Evolutionary conservation across 2,113 vertebrate genomes (phyloP).

Genomic region (Chrysemys picta): DNA sequence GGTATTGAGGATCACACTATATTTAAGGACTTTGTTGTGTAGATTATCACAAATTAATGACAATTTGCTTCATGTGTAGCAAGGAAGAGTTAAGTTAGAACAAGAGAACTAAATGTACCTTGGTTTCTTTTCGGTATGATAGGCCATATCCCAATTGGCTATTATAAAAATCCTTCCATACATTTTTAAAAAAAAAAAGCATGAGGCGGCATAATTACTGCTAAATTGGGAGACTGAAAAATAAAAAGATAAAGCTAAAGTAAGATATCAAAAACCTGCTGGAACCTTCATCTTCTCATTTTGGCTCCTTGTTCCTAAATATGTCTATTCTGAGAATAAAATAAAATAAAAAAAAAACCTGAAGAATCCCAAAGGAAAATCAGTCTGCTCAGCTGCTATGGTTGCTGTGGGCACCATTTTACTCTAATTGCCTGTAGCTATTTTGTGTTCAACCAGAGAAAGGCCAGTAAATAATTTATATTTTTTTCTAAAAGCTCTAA

Average conservation of each 20-base stretch:
- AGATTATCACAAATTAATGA: not conserved
- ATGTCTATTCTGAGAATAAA: not conserved
- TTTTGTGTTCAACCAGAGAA: not conserved
- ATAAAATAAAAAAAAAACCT: not conserved
- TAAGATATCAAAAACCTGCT: not conserved
- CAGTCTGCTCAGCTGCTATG: not conserved
- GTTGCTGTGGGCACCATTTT: not conserved
- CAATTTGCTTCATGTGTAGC: rapidly evolving
- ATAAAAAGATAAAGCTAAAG: not conserved
- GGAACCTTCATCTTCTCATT: rapidly evolving
- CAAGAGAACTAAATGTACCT: not conserved
- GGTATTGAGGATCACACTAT: rapidly evolving
- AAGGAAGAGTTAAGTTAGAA: not conserved
- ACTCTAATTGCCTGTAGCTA: not conserved
- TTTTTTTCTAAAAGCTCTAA: not conserved
- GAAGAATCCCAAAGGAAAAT: not conserved
- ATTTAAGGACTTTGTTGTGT: not conserved
- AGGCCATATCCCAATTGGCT: conserved; percentile 10
- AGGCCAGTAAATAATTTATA: not conserved
- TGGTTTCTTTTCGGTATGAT: not conserved
- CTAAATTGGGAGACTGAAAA: not conserved
- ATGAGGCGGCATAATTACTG: not conserved
- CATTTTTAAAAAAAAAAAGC: not conserved
- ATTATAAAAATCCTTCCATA: not conserved
- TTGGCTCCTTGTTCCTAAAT: not conserved